Evolutionary conservation across 2,888 invertebrate genomes (phyloP).

Genomic region (Pseudanteris insignis): DNA sequence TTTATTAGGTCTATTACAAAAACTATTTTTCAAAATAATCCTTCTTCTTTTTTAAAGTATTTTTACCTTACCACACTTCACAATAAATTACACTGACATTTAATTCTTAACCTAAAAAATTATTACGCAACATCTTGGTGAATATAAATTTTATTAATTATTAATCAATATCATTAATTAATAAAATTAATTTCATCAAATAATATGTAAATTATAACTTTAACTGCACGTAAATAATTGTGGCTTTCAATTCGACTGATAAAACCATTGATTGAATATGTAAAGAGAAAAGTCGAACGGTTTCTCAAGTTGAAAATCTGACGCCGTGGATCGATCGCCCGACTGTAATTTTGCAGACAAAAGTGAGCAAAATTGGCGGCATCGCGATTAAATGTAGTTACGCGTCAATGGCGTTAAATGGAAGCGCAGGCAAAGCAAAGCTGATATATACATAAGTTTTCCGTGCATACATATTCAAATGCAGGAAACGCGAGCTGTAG

Average conservation of each 20-base stretch:
- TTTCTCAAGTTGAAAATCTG: no score
- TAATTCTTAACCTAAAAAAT: no score
- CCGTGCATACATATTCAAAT: slow-evolving; percentile 45
- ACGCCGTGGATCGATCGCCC: background rate
- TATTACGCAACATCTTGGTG: no score
- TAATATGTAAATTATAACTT: no score
- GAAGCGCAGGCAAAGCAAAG: slow-evolving; percentile 22
- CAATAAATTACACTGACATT: no score
- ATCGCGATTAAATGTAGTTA: slow-evolving; percentile 11
- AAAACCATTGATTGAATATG: background rate
- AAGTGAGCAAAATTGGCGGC: slow-evolving; percentile 16
- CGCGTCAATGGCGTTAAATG: slow-evolving; percentile 12
- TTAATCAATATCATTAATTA: no score
- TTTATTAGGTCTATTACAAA: no score
- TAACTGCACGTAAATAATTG: background rate
- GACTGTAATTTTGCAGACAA: slow-evolving; percentile 8
- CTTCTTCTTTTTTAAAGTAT: no score
- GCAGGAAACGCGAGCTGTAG: slow-evolving; percentile 42
- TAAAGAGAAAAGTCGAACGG: background rate
- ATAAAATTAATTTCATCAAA: no score
- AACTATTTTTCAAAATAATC: no score
- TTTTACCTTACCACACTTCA: no score
- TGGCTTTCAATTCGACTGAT: background rate
- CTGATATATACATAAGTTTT: slow-evolving; percentile 45
- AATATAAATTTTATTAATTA: no score